Evolutionary conservation across 1,140 invertebrate species (phyloP), one percentile per base, ranked within the genome.

Genomic region (Drosophila burlai): DNA sequence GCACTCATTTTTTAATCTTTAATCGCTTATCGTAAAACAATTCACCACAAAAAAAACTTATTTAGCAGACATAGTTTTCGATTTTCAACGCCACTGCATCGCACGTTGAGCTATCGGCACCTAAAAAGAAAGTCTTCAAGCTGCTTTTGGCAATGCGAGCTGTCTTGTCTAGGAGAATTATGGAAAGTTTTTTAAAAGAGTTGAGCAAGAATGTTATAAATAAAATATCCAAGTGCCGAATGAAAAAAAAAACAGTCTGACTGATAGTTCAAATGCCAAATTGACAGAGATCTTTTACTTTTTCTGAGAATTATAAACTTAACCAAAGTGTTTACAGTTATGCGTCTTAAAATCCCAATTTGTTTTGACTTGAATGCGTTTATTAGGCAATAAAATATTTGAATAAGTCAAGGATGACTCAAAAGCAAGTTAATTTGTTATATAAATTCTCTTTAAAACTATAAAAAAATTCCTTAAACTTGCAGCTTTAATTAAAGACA

Each of bases 121-220:
- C 26, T 4, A 61, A 34, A 11, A 64, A 42, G 61, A 16, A 18
- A 46, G 43, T 38, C 15, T 36, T 52, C 63, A 21, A 50, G 43
- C 43, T 68, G 57, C 72, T 75, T 57, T 75, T 45, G 63, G 43
- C 67, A 55, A 38, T 40, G 47, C 24, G 31, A 69, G 40, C 52
- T 57, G 24, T 65, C 31, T 73, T 59, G 50, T 74, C 46, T 61
- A 52, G 42, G 24, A 54, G 50, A 36, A 74, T 75, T 63, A n/a
- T n/a, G n/a, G n/a, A n/a, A n/a, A n/a, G 21, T 58, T 64, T 31
- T 31, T 64, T 16, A 49, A 55, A 73, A 50, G 58, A 73, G 40
- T 54, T 59, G 57, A 21, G 24, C 24, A 3, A 29, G 24, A 24
- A 13, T 18, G 46, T 9, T 45, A 45, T 71, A 71, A 71, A 71